Conservation (phyloP, 2,888 invertebrate species). For the Tethea ocularis region DNA sequence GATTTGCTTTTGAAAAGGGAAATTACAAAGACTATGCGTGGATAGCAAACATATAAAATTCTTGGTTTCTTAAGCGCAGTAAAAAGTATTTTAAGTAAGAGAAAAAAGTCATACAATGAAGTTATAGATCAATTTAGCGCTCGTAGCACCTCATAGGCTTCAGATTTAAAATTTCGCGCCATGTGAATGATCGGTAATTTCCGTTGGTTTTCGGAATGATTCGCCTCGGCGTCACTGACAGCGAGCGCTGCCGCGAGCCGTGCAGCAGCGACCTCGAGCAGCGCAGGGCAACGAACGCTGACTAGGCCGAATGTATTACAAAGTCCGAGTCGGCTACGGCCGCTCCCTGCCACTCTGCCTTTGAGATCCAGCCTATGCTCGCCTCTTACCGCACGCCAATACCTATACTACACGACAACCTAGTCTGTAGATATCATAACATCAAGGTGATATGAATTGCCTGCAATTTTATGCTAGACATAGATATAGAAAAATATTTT, state of each 20-base stretch:
- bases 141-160: conserved; percentile 6
- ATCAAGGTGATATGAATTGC: conserved; percentile 73
- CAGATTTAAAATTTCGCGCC: conserved; percentile 49
- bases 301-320: conserved; percentile 83
- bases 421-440: conserved; percentile 65
- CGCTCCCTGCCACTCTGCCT: conserved; percentile 79
- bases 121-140: conserved; percentile 7
- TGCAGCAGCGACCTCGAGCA: conserved; percentile 69
- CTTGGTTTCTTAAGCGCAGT: neutral
- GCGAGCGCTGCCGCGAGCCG: no score
- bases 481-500: neutral
- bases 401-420: conserved; percentile 46
- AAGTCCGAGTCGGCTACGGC: conserved; percentile 77
- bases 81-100: neutral
- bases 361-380: conserved; percentile 77
- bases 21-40: conserved; percentile 29
- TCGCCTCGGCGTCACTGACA: conserved; percentile 39
- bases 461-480: conserved; percentile 37
- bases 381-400: conserved; percentile 74
- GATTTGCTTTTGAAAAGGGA: conserved; percentile 50
- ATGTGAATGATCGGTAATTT: conserved; percentile 54
- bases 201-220: conserved; percentile 54
- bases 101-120: no score
- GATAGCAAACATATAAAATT: conserved; percentile 8
- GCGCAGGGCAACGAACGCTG: conserved; percentile 79